Percentiles rank a stretch among this genome's conserved stretches.
Evolutionary conservation across 2,113 vertebrate species (phyloP).

Genomic region (Oriolus oriolus): DNA sequence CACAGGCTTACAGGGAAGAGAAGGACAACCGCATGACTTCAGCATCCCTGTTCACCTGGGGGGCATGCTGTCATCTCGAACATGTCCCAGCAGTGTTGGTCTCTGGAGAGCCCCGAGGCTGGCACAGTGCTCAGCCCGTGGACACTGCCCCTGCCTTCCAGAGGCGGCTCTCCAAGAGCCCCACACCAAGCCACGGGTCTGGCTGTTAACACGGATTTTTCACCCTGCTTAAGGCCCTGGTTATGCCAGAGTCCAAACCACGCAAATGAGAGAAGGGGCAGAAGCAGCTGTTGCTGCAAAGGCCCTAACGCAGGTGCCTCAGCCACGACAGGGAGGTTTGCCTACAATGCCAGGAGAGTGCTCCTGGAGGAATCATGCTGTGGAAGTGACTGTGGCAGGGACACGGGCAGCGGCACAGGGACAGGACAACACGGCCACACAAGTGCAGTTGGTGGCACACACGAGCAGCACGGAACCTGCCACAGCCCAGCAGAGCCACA

Average conservation of each 20-base stretch:
- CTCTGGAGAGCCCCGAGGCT: neutral
- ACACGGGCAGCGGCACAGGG: fast-evolving
- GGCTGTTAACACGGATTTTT: fast-evolving
- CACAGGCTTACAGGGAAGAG: neutral
- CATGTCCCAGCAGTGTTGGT: neutral
- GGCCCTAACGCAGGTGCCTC: neutral
- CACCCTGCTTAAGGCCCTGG: fast-evolving
- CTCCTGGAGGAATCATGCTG: fast-evolving
- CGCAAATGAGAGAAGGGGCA: fast-evolving
- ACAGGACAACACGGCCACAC: fast-evolving
- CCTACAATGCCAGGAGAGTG: fast-evolving
- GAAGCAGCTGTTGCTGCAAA: neutral
- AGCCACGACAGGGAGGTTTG: fast-evolving
- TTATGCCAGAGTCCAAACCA: neutral
- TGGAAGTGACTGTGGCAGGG: fast-evolving
- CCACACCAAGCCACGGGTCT: neutral
- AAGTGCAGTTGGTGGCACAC: fast-evolving
- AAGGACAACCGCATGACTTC: fast-evolving
- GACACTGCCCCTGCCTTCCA: neutral
- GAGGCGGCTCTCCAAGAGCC: neutral
- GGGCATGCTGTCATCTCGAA: neutral
- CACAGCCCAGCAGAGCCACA: neutral
- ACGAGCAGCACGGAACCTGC: fast-evolving
- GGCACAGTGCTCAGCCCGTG: fast-evolving
- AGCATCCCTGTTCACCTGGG: neutral